A percentile compares a stretch with the other conserved stretches of the same genome.
phyloP scores from a whole-genome alignment of 1,140 invertebrate species.

The Popillia japonica region DNA sequence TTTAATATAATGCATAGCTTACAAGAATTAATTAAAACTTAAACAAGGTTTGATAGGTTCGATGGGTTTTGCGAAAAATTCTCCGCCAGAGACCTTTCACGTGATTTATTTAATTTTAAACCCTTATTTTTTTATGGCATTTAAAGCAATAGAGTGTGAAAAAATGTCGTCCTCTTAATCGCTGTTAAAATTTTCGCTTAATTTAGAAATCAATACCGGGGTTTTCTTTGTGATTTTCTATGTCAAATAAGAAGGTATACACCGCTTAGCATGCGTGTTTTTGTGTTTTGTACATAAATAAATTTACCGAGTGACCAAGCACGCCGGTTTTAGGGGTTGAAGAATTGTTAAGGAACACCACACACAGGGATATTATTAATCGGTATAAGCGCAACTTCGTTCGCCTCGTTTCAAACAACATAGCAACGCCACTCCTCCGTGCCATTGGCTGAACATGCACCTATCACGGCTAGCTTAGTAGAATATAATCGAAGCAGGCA shows the following conservation, averaged over 20 bases:
- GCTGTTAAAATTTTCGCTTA: not conserved
- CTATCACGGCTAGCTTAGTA: slow-evolving; percentile 50
- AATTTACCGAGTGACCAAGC: slow-evolving; percentile 25
- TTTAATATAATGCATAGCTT: not conserved
- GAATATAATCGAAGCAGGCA: slow-evolving; percentile 50
- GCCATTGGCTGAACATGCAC: slow-evolving; percentile 53
- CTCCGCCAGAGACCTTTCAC: not conserved
- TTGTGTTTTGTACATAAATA: slow-evolving; percentile 24
- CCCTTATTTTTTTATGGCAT: not conserved
- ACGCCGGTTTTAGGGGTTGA: slow-evolving; percentile 41
- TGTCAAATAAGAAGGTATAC: not conserved
- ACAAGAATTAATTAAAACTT: not conserved
- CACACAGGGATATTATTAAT: slow-evolving; percentile 18
- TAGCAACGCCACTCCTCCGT: slow-evolving; percentile 52
- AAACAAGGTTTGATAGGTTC: not conserved
- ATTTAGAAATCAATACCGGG: not conserved
- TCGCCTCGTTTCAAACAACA: slow-evolving; percentile 40
- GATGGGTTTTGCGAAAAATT: not conserved
- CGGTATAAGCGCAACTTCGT: slow-evolving; percentile 15
- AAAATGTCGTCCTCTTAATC: not conserved
- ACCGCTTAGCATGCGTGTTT: slow-evolving; percentile 1
- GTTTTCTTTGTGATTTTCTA: slow-evolving; percentile 8
- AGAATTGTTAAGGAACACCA: slow-evolving; percentile 23
- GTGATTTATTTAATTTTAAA: slow-evolving; percentile 1
- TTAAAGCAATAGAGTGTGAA: not conserved